Conservation (phyloP, 2,113 vertebrate species). For the Protobothrops mucrosquamatus region DNA sequence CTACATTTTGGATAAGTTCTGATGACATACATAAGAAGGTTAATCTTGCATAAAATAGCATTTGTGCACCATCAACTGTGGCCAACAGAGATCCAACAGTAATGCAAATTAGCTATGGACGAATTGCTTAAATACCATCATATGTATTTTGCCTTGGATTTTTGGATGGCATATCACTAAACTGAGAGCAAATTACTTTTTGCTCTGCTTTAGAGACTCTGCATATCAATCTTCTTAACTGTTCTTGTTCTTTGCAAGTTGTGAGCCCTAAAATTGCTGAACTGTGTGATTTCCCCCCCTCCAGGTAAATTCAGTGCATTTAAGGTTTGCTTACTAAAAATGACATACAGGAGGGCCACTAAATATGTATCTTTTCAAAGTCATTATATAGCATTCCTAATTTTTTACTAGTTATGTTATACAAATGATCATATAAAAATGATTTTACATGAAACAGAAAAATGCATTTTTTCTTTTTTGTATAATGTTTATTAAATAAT, state of each 20-base stretch:
- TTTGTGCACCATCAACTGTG: not conserved
- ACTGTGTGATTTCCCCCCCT: not conserved
- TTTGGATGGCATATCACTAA: not conserved
- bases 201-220: not conserved
- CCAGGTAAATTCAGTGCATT: not conserved
- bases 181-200: conserved; percentile 5
- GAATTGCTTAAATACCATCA: not conserved
- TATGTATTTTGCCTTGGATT: not conserved
- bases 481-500: not conserved
- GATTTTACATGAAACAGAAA: not conserved
- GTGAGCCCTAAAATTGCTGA: not conserved
- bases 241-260: not conserved
- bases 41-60: not conserved
- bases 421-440: not conserved
- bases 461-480: not conserved
- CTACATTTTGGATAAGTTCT: not conserved
- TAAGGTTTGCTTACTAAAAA: not conserved
- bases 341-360: not conserved
- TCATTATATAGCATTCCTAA: not conserved
- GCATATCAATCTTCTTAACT: not conserved
- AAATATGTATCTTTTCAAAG: not conserved
- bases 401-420: not conserved
- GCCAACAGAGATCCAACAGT: not conserved
- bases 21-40: not conserved
- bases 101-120: not conserved